Evolutionary conservation across 1,140 invertebrate genomes (phyloP).

Genomic region (Hermatobates lingyangjiaoensis): DNA sequence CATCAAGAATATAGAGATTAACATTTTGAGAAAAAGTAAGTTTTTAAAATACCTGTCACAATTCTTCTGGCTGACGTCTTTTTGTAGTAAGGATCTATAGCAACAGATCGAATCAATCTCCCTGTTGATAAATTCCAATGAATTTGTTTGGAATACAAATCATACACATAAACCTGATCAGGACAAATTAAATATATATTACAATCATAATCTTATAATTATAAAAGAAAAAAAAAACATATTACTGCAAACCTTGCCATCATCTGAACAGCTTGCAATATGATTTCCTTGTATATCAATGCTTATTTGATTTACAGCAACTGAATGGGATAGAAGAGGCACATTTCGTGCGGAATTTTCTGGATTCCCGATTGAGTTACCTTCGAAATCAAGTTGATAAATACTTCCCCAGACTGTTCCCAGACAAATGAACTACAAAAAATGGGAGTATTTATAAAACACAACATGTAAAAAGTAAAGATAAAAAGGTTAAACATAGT

Average conservation of each 20-base stretch:
- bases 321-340: slow-evolving; percentile 57
- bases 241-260: slow-evolving; percentile 50
- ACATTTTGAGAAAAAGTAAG: too few species aligned
- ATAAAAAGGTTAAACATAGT: slow-evolving; percentile 4
- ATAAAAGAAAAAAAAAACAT: neutral
- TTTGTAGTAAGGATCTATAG: slow-evolving; percentile 76
- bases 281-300: slow-evolving; percentile 82
- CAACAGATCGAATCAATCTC: slow-evolving; percentile 67
- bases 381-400: slow-evolving; percentile 80
- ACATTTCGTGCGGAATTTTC: slow-evolving; percentile 23
- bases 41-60: slow-evolving; percentile 44
- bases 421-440: slow-evolving; percentile 65
- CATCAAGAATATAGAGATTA: too few species aligned
- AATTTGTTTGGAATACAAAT: slow-evolving; percentile 64
- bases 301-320: slow-evolving; percentile 83
- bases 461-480: too few species aligned
- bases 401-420: slow-evolving; percentile 81
- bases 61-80: slow-evolving; percentile 54
- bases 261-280: slow-evolving; percentile 86
- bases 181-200: neutral
- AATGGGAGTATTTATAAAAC: too few species aligned
- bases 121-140: slow-evolving; percentile 61
- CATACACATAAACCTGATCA: slow-evolving; percentile 37
- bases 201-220: neutral
- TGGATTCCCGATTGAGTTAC: slow-evolving; percentile 43